Percentiles rank a stretch among this genome's conserved stretches.
Evolutionary conservation across 2,113 vertebrate species (phyloP).

Genomic region (Oceanodroma tethys): DNA sequence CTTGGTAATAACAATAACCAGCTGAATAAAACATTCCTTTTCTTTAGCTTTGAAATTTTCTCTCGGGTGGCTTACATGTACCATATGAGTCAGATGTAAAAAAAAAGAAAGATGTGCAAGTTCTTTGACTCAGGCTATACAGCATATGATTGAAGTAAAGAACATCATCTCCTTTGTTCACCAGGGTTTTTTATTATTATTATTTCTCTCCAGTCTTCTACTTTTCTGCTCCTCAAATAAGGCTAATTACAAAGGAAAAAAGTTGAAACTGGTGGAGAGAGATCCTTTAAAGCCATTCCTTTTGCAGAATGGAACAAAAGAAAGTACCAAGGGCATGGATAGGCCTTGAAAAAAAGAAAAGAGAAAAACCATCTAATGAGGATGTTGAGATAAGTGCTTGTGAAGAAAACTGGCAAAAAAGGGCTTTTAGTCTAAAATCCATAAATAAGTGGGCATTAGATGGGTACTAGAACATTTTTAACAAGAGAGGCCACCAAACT

Average conservation of each 20-base stretch:
- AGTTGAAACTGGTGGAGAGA: constrained; percentile 79
- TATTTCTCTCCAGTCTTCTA: constrained; percentile 78
- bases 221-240: constrained; percentile 81
- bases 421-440: constrained; percentile 83
- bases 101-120: constrained; percentile 61
- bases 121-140: constrained; percentile 73
- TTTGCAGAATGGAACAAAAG: constrained; percentile 83
- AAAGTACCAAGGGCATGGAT: constrained; percentile 77
- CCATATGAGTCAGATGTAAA: constrained; percentile 53
- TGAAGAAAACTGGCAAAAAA: constrained; percentile 83
- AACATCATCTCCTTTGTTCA: constrained; percentile 79
- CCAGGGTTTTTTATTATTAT: constrained; percentile 65
- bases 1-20: constrained; percentile 18
- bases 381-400: constrained; percentile 83
- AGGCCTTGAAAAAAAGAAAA: constrained; percentile 77
- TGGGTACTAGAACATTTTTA: constrained; percentile 80
- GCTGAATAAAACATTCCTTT: constrained; percentile 45
- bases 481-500: constrained; percentile 76
- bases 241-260: constrained; percentile 82
- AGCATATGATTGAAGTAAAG: constrained; percentile 77
- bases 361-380: constrained; percentile 85
- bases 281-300: constrained; percentile 83
- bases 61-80: constrained; percentile 52
- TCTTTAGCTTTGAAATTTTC: constrained; percentile 48
- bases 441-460: constrained; percentile 83